Conservation (phyloP, 2,888 invertebrate species). For the Hemistola chrysoprasaria region DNA sequence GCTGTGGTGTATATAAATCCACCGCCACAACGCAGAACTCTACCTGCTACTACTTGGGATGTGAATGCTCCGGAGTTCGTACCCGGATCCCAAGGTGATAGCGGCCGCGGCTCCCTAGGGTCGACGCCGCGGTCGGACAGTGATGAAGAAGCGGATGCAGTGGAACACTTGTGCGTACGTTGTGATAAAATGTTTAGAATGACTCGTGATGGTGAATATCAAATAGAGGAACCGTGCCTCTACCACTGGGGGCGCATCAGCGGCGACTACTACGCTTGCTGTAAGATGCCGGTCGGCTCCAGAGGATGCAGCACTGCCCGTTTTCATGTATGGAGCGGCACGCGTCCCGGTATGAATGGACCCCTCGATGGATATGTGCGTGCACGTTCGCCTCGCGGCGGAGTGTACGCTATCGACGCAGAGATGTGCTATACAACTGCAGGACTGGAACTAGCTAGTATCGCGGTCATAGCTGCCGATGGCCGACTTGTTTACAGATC, state of each 20-base stretch:
- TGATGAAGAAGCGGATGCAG: slow-evolving; percentile 80
- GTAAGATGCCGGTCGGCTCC: slow-evolving; percentile 73
- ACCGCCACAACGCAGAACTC: slow-evolving; percentile 68
- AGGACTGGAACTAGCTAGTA: slow-evolving; percentile 93
- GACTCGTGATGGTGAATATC: slow-evolving; percentile 86
- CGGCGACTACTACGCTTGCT: slow-evolving; percentile 84
- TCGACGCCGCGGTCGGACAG: slow-evolving; percentile 81
- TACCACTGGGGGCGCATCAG: slow-evolving; percentile 95
- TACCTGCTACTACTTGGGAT: slow-evolving; percentile 75
- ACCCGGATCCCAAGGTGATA: slow-evolving; percentile 80
- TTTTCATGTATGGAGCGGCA: slow-evolving; percentile 90
- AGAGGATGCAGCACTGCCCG: slow-evolving; percentile 85
- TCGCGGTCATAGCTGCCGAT: slow-evolving; percentile 90
- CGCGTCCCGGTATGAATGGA: slow-evolving; percentile 86
- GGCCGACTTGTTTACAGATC: slow-evolving; percentile 91
- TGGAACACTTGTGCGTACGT: slow-evolving; percentile 86
- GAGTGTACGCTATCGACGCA: slow-evolving; percentile 94
- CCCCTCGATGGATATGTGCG: slow-evolving; percentile 86
- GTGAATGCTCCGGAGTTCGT: slow-evolving; percentile 87
- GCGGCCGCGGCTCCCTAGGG: slow-evolving; percentile 79
- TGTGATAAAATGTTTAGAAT: slow-evolving; percentile 89
- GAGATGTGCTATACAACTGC: slow-evolving; percentile 97
- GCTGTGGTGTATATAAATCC: slow-evolving; percentile 84
- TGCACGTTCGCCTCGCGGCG: slow-evolving; percentile 78
- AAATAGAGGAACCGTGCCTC: slow-evolving; percentile 87